phyloP scores from a whole-genome alignment of 2,888 invertebrate species.

The Stenchaetothrips biformis region DNA sequence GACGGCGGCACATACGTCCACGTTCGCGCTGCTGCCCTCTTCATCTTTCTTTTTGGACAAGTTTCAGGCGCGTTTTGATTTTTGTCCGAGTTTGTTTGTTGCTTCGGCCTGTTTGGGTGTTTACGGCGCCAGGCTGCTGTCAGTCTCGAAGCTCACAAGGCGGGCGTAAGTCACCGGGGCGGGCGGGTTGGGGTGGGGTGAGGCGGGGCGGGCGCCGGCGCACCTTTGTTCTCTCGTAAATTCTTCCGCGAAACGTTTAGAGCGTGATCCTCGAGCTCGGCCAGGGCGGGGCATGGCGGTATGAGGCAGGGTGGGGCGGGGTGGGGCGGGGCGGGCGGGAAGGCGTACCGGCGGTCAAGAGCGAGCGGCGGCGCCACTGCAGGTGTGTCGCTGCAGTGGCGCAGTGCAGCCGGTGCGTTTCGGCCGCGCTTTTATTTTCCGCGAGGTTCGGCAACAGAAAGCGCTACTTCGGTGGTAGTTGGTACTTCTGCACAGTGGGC shows the following conservation, averaged over 20 bases:
- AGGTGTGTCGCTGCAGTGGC: neutral
- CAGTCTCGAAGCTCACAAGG: too few relatives aligned
- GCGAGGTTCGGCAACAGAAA: neutral
- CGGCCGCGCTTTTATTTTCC: neutral
- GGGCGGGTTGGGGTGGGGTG: too few relatives aligned
- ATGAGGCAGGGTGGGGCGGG: neutral
- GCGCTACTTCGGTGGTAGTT: too few relatives aligned
- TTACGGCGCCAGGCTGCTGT: too few relatives aligned
- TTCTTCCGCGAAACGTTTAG: slow-evolving; percentile 22
- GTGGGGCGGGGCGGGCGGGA: neutral
- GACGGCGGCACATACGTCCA: too few relatives aligned
- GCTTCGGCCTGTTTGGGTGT: too few relatives aligned
- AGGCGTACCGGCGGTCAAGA: neutral
- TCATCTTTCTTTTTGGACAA: too few relatives aligned
- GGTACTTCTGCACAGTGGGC: too few relatives aligned
- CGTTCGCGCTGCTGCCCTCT: too few relatives aligned
- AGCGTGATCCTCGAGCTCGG: neutral
- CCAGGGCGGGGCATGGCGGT: neutral
- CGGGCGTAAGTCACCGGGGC: neutral
- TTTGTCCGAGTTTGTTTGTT: too few relatives aligned
- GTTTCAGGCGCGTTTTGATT: too few relatives aligned
- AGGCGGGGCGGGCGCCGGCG: neutral
- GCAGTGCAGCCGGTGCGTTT: neutral
- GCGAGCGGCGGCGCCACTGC: neutral
- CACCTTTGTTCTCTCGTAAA: slow-evolving; percentile 17